Evolutionary conservation across 2,113 vertebrate species (phyloP).

Genomic region (Lota lota): DNA sequence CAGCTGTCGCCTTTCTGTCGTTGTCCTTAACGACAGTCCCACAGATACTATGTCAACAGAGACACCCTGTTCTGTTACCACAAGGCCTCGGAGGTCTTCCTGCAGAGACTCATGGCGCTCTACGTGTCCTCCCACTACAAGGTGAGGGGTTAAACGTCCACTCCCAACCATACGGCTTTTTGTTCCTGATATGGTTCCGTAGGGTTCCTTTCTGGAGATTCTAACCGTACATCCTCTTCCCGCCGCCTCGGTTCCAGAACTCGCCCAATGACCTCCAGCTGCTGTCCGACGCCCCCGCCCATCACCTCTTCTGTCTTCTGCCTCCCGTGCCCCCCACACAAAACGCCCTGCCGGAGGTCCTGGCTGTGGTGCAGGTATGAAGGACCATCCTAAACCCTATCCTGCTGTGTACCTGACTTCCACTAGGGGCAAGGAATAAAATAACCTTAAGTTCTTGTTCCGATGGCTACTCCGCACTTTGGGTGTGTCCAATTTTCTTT

Average conservation of each 20-base stretch:
- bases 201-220: neutral
- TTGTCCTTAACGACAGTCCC: slow-evolving; percentile 67
- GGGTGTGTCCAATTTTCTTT: neutral
- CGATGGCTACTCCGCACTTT: too few species aligned
- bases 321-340: slow-evolving; percentile 92
- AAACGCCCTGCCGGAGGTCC: slow-evolving; percentile 91
- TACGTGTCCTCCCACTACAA: slow-evolving; percentile 98
- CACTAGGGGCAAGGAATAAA: too few species aligned
- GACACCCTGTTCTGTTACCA: slow-evolving; percentile 98
- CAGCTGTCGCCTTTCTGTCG: neutral
- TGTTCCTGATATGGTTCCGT: neutral
- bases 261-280: slow-evolving; percentile 96
- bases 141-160: slow-evolving; percentile 62
- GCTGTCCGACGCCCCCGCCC: slow-evolving; percentile 95
- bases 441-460: too few species aligned
- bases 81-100: slow-evolving; percentile 91
- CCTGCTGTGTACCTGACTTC: too few species aligned
- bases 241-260: slow-evolving; percentile 73
- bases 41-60: slow-evolving; percentile 94
- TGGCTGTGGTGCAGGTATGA: slow-evolving; percentile 92
- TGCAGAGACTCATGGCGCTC: slow-evolving; percentile 95
- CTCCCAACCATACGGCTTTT: neutral
- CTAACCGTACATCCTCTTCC: too few species aligned
- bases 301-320: slow-evolving; percentile 95
- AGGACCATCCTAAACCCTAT: too few species aligned